Percentiles rank a stretch among this genome's conserved stretches.
Conservation (phyloP, 2,888 invertebrate species). For the Drosophila prostipennis region DNA sequence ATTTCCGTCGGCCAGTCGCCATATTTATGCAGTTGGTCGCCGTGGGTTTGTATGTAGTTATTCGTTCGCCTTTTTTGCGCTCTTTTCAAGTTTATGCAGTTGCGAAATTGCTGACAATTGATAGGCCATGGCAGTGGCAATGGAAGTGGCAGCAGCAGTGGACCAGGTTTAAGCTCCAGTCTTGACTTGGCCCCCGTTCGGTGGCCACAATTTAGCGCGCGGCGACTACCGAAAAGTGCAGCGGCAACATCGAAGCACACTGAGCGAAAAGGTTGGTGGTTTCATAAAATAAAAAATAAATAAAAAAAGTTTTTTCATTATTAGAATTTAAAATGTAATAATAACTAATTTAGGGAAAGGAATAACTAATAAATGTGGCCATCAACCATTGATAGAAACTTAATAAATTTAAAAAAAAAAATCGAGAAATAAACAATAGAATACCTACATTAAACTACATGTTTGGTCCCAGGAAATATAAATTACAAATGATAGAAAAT, state of each 20-base stretch:
- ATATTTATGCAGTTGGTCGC: constrained; percentile 40
- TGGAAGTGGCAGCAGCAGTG: constrained; percentile 7
- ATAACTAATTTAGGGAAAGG: too few species aligned
- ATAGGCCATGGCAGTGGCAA: constrained; percentile 51
- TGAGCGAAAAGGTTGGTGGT: neutral
- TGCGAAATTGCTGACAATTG: constrained; percentile 65
- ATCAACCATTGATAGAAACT: too few species aligned
- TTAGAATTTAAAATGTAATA: too few species aligned
- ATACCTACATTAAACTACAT: too few species aligned
- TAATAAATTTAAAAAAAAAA: too few species aligned
- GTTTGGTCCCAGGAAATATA: too few species aligned
- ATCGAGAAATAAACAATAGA: too few species aligned
- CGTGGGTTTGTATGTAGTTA: constrained; percentile 6
- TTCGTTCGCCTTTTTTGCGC: constrained; percentile 9
- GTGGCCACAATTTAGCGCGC: constrained; percentile 61
- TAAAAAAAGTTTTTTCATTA: too few species aligned
- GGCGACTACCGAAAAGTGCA: constrained; percentile 69
- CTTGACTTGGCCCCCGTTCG: constrained; percentile 31
- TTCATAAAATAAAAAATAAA: too few species aligned
- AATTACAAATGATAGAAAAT: too few species aligned
- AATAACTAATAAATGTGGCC: too few species aligned
- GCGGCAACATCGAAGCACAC: constrained; percentile 3
- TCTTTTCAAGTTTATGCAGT: constrained; percentile 43
- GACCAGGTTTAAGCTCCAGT: constrained; percentile 9
- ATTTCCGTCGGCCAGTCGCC: constrained; percentile 63